Percentiles rank a stretch among this genome's conserved stretches.
Evolutionary conservation across 2,888 invertebrate genomes (phyloP).

Genomic region (Trichopoda pennipes): DNA sequence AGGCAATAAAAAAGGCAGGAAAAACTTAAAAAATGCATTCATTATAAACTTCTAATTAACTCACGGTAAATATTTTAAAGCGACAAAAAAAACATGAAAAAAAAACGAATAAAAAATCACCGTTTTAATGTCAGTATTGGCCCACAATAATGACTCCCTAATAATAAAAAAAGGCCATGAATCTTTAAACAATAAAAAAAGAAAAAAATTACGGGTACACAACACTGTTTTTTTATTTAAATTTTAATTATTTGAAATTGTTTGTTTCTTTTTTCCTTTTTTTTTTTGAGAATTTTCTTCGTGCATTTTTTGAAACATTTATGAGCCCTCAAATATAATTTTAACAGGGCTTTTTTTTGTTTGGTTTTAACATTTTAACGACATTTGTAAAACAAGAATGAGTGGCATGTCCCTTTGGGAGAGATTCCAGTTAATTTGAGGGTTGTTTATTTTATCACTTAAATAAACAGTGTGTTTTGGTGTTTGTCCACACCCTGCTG

Average conservation of each 20-base stretch:
- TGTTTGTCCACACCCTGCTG: slow-evolving; percentile 31
- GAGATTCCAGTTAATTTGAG: slow-evolving; percentile 68
- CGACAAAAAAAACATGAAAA: too few relatives aligned
- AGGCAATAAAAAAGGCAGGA: slow-evolving; percentile 12
- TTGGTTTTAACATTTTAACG: slow-evolving; percentile 44
- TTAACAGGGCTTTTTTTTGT: slow-evolving; percentile 28
- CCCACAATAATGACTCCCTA: slow-evolving; percentile 54
- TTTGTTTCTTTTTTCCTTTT: slow-evolving; percentile 36
- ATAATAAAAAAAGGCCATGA: slow-evolving; percentile 50
- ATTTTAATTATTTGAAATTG: slow-evolving; percentile 38
- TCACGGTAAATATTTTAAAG: slow-evolving; percentile 47
- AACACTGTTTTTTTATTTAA: slow-evolving; percentile 23
- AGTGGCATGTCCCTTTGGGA: slow-evolving; percentile 62
- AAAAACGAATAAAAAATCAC: slow-evolving; percentile 17
- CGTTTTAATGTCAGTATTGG: slow-evolving; percentile 31
- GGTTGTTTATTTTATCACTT: slow-evolving; percentile 70
- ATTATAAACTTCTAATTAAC: slow-evolving; percentile 67
- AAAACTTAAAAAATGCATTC: slow-evolving; percentile 49
- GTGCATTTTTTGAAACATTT: slow-evolving; percentile 24
- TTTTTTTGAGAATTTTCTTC: slow-evolving; percentile 33
- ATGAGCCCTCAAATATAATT: slow-evolving; percentile 34
- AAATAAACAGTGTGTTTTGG: slow-evolving; percentile 50
- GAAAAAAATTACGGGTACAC: slow-evolving; percentile 55
- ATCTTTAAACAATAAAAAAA: slow-evolving; percentile 39
- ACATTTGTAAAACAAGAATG: slow-evolving; percentile 36